A percentile compares a stretch with the other conserved stretches of the same genome.
phyloP scores from a whole-genome alignment of 2,888 invertebrate species.

The Pelosia muscerda region DNA sequence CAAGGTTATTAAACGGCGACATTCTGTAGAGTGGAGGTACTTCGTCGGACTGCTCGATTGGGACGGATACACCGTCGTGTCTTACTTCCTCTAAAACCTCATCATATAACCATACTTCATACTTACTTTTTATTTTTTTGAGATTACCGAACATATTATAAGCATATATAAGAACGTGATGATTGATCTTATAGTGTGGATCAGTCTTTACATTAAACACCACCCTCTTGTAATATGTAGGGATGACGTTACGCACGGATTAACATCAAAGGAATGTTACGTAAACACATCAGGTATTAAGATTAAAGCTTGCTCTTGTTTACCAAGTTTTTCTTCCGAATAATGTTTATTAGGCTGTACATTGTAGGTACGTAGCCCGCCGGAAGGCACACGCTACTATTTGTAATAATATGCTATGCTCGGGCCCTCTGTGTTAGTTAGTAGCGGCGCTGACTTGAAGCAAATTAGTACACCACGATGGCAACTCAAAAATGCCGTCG shows the following conservation, averaged over 20 bases:
- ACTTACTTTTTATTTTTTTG: too few species aligned
- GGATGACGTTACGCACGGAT: slow-evolving; percentile 24
- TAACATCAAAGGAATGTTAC: slow-evolving; percentile 21
- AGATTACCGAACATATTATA: not conserved
- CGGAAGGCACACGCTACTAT: not conserved
- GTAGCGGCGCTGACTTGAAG: too few species aligned
- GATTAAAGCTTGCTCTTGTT: slow-evolving; percentile 13
- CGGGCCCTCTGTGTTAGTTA: too few species aligned
- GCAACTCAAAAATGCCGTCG: too few species aligned
- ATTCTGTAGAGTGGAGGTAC: too few species aligned
- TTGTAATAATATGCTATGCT: too few species aligned
- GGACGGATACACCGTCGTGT: too few species aligned
- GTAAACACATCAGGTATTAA: slow-evolving; percentile 14
- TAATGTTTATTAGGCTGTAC: not conserved
- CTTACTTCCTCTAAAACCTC: too few species aligned
- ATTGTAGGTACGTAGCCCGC: not conserved
- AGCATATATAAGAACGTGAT: not conserved
- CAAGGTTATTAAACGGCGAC: too few species aligned
- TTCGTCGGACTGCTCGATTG: too few species aligned
- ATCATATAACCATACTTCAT: too few species aligned
- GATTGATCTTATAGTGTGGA: slow-evolving; percentile 1
- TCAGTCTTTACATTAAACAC: not conserved
- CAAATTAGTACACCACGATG: too few species aligned
- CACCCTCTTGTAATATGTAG: slow-evolving; percentile 42
- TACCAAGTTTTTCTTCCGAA: not conserved